phyloP scores from a whole-genome alignment of 2,113 vertebrate species.

The Pyrgilauda ruficollis region DNA sequence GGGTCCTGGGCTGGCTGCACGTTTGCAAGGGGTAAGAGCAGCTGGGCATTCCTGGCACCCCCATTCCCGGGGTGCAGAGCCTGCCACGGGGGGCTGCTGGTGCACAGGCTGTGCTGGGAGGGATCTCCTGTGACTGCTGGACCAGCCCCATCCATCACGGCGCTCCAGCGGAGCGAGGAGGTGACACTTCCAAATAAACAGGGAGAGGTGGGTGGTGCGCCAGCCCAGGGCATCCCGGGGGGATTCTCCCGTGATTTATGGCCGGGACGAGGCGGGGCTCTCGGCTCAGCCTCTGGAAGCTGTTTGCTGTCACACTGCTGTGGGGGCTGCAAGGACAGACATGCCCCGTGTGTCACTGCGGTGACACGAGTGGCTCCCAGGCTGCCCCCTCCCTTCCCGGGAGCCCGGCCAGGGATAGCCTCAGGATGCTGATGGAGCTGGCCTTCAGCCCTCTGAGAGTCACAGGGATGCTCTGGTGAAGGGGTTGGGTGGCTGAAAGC shows the following conservation, averaged over 20 bases:
- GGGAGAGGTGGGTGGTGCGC: slow-evolving; percentile 11
- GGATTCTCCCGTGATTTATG: neutral
- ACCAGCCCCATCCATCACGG: neutral
- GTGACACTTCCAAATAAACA: slow-evolving; percentile 27
- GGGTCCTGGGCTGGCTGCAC: neutral
- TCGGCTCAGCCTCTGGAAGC: neutral
- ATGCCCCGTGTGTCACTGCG: rapidly evolving
- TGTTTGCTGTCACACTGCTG: neutral
- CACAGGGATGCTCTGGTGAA: neutral
- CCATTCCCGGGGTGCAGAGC: neutral
- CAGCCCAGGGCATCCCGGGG: neutral
- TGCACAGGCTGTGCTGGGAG: neutral
- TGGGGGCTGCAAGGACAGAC: neutral
- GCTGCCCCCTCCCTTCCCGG: neutral
- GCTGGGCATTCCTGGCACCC: neutral
- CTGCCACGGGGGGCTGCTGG: neutral
- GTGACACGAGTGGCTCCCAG: neutral
- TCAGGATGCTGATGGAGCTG: neutral
- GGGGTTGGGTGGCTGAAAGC: neutral
- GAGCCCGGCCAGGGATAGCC: neutral
- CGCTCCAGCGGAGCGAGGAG: neutral
- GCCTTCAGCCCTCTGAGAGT: rapidly evolving
- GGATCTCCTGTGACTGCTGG: neutral
- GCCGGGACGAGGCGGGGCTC: rapidly evolving
- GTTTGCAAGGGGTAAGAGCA: neutral